Conservation (phyloP, 1,140 invertebrate genomes). For the Aradophagus sp. region DNA sequence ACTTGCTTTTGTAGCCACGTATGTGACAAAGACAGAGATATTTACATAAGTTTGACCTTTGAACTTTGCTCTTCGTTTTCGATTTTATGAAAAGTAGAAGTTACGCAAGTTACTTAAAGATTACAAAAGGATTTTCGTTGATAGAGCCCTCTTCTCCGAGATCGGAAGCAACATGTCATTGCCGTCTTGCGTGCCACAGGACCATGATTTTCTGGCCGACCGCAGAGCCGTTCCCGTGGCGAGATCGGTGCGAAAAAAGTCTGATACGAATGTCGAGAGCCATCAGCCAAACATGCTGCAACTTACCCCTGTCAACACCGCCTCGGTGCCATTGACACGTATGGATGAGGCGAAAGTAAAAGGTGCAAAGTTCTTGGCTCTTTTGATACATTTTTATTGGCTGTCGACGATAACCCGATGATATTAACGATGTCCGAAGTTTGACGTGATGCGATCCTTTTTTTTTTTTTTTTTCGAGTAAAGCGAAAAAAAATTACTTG, state of each 20-base stretch:
- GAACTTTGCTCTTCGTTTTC: too few species aligned
- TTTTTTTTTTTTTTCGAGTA: too few species aligned
- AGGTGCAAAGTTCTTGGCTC: conserved; percentile 55
- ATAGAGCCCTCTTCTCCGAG: conserved; percentile 65
- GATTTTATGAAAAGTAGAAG: too few species aligned
- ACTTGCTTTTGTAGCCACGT: too few species aligned
- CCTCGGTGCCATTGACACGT: conserved; percentile 56
- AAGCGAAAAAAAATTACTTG: too few species aligned
- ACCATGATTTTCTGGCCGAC: conserved; percentile 59
- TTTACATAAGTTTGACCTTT: background rate
- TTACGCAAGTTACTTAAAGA: too few species aligned
- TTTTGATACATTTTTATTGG: conserved; percentile 56
- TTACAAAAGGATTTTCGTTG: conserved; percentile 5
- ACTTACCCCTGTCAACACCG: conserved; percentile 64
- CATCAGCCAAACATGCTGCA: conserved; percentile 61
- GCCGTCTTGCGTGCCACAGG: conserved; percentile 65
- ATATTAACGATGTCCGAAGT: conserved; percentile 7
- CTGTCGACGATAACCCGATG: conserved; percentile 12
- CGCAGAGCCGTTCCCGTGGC: conserved; percentile 27
- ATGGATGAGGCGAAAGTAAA: conserved; percentile 59
- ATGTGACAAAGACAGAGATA: too few species aligned
- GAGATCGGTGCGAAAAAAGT: conserved; percentile 19
- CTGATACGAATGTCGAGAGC: conserved; percentile 50
- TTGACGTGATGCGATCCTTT: too few species aligned
- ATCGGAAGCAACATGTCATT: conserved; percentile 71